A percentile compares a stretch with the other conserved stretches of the same genome.
Evolutionary conservation across 2,888 invertebrate species (phyloP).

Genomic region (Andrena chrysosceles): DNA sequence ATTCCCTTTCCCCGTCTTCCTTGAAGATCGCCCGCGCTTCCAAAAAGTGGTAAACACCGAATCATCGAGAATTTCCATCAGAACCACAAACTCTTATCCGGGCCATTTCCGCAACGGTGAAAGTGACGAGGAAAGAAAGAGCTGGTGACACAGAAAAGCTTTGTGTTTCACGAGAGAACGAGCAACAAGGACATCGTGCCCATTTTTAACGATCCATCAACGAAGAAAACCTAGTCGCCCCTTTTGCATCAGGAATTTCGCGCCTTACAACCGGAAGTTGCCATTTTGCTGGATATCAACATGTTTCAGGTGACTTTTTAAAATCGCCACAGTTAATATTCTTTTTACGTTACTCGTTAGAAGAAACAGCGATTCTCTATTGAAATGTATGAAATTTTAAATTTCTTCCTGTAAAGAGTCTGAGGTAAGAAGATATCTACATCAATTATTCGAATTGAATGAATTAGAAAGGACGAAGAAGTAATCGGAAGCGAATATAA

Average conservation of each 20-base stretch:
- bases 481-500: neutral
- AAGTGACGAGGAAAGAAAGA: constrained; percentile 48
- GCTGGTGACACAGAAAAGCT: constrained; percentile 26
- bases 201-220: neutral
- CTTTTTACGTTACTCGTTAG: neutral
- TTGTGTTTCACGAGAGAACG: constrained; percentile 27
- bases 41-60: neutral
- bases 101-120: constrained; percentile 44
- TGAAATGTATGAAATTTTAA: neutral
- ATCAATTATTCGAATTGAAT: neutral
- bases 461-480: neutral
- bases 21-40: neutral
- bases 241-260: neutral
- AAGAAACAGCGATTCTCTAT: neutral
- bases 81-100: neutral
- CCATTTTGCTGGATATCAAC: neutral
- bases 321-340: neutral
- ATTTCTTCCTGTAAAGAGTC: neutral
- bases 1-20: no score
- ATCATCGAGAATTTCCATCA: neutral
- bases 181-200: constrained; percentile 8
- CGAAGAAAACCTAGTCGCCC: neutral
- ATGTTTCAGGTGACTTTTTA: neutral
- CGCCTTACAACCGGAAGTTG: constrained; percentile 5
- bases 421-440: neutral